Evolutionary conservation across 2,888 invertebrate species (phyloP).

Genomic region (Brachycybe producta): DNA sequence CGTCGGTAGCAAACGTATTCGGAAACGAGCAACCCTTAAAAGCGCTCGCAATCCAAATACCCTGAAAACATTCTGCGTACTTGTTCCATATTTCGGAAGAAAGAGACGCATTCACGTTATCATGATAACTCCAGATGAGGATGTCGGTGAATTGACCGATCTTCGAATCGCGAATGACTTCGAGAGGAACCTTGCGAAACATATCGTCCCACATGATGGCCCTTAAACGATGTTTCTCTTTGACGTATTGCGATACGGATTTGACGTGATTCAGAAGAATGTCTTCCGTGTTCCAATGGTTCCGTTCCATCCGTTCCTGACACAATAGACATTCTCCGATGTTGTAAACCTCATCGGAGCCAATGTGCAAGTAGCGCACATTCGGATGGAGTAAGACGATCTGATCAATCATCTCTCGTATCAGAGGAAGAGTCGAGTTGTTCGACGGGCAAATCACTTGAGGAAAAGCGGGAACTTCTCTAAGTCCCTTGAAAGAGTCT

Average conservation of each 20-base stretch:
- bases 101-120: constrained; percentile 30
- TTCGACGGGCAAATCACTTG: constrained; percentile 57
- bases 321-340: constrained; percentile 44
- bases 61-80: constrained; percentile 50
- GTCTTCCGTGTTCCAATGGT: constrained; percentile 41
- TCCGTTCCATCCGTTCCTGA: constrained; percentile 35
- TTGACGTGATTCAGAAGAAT: constrained; percentile 51
- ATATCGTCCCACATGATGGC: constrained; percentile 74
- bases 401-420: constrained; percentile 58
- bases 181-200: constrained; percentile 45
- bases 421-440: constrained; percentile 41
- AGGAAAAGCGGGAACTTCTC: constrained; percentile 49
- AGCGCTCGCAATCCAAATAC: constrained; percentile 68
- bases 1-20: constrained; percentile 52
- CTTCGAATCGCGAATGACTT: constrained; percentile 37
- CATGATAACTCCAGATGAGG: constrained; percentile 57
- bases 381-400: constrained; percentile 51
- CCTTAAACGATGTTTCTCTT: constrained; percentile 36
- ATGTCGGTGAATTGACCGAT: constrained; percentile 45
- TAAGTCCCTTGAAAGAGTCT: constrained; percentile 47
- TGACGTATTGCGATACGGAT: constrained; percentile 38
- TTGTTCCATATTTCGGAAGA: constrained; percentile 40
- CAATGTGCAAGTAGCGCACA: constrained; percentile 57
- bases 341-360: constrained; percentile 59
- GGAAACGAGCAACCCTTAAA: constrained; percentile 77